phyloP scores from a whole-genome alignment of 2,888 invertebrate species.

The Acleris holmiana region DNA sequence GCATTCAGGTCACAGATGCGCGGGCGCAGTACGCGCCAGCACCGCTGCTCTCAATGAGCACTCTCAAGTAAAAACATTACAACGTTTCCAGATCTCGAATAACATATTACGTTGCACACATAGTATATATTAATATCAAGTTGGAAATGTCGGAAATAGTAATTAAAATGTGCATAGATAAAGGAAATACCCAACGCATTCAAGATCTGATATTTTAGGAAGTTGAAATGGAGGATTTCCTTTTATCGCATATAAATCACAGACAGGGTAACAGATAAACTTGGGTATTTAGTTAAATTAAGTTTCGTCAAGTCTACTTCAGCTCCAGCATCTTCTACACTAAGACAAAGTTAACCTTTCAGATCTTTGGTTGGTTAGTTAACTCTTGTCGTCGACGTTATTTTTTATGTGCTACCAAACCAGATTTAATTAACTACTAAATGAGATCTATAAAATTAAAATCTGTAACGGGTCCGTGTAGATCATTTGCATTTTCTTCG shows the following conservation, averaged over 20 bases:
- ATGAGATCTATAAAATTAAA: conserved; percentile 1
- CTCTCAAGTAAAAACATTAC: conserved; percentile 58
- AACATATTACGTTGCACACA: conserved; percentile 37
- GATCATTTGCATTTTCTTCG: conserved; percentile 48
- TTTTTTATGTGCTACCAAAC: neutral
- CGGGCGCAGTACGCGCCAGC: conserved; percentile 54
- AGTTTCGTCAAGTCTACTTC: too few relatives aligned
- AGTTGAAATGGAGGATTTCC: conserved; percentile 33
- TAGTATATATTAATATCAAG: conserved; percentile 18
- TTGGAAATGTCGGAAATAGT: conserved; percentile 23
- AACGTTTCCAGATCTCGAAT: conserved; percentile 49
- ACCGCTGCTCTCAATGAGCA: conserved; percentile 68
- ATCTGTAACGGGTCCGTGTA: conserved; percentile 47
- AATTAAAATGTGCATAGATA: conserved; percentile 31
- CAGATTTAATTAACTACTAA: conserved; percentile 9
- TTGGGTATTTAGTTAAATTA: too few relatives aligned
- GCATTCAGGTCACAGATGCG: conserved; percentile 77
- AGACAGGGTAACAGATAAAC: too few relatives aligned
- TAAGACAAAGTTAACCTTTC: too few relatives aligned
- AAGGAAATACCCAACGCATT: conserved; percentile 20
- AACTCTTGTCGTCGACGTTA: conserved; percentile 1
- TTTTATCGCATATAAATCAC: conserved; percentile 24
- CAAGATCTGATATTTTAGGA: conserved; percentile 27
- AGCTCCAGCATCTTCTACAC: too few relatives aligned
- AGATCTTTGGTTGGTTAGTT: neutral